Percentiles rank a stretch among this genome's conserved stretches.
Evolutionary conservation across 2,113 vertebrate genomes (phyloP).

Genomic region (Nothobranchius kuhntae): DNA sequence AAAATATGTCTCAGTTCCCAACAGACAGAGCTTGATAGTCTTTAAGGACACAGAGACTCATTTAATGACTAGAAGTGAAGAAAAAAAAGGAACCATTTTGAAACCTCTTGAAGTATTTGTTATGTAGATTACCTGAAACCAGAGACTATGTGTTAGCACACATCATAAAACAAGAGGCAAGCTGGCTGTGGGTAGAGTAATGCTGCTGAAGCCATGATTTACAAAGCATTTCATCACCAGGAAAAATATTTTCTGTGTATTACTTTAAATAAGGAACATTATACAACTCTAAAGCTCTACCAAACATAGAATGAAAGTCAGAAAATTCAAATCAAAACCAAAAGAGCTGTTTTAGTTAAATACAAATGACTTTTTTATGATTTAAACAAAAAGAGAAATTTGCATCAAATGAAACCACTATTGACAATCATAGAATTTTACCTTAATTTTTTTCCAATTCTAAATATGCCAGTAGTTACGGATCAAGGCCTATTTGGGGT

Average conservation of each 20-base stretch:
- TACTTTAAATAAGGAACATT: conserved; percentile 32
- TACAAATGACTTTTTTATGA: conserved; percentile 16
- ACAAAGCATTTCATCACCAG: conserved; percentile 64
- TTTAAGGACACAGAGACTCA: conserved; percentile 51
- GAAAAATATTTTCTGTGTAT: conserved; percentile 35
- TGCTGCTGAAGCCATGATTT: conserved; percentile 46
- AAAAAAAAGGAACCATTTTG: conserved; percentile 24
- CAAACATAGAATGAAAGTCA: background rate
- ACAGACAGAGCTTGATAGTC: conserved; percentile 43
- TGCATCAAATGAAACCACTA: no score
- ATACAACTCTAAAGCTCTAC: conserved; percentile 16
- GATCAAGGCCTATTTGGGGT: no score
- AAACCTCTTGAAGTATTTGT: conserved; percentile 16
- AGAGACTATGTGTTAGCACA: conserved; percentile 33
- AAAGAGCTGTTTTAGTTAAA: background rate
- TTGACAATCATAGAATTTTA: no score
- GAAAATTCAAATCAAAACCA: conserved; percentile 21
- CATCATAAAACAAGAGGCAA: conserved; percentile 48
- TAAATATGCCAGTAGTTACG: no score
- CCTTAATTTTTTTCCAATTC: no score
- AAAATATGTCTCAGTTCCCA: conserved; percentile 51
- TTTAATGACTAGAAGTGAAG: conserved; percentile 16
- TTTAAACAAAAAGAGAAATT: background rate
- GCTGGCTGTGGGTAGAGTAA: conserved; percentile 26
- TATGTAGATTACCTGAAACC: conserved; percentile 35